Conservation (phyloP, 2,113 vertebrate species). For the Cairina moschata region DNA sequence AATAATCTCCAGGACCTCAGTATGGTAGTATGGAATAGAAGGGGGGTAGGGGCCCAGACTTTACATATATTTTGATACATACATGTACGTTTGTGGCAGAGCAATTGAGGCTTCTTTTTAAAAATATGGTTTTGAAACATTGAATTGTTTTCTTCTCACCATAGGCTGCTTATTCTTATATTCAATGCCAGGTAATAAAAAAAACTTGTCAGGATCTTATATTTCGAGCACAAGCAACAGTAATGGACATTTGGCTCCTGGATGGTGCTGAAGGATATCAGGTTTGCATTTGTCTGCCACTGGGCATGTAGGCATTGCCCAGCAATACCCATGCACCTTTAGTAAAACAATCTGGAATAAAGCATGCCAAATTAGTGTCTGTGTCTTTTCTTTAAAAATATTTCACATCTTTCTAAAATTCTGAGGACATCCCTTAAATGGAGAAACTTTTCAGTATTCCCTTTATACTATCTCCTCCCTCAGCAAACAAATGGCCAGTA, state of each 20-base stretch:
- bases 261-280: neutral
- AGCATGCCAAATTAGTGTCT: neutral
- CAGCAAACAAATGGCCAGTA: neutral
- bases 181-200: neutral
- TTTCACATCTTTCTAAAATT: neutral
- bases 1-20: neutral
- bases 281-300: neutral
- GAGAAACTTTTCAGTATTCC: neutral
- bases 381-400: neutral
- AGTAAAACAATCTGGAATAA: neutral
- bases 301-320: fast-evolving
- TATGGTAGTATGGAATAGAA: neutral
- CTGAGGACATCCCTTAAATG: neutral
- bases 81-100: neutral
- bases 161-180: neutral
- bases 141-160: neutral
- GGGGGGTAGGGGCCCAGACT: neutral
- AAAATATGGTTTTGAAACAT: neutral
- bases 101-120: neutral
- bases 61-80: neutral
- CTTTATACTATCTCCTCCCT: neutral
- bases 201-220: neutral
- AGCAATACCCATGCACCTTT: neutral
- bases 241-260: neutral
- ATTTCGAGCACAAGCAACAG: neutral